These are phyloP conservation scores for Actenoides lindsayi DNA, from an alignment of 2,113 vertebrate species.

Conservation along the genomic window DNA sequence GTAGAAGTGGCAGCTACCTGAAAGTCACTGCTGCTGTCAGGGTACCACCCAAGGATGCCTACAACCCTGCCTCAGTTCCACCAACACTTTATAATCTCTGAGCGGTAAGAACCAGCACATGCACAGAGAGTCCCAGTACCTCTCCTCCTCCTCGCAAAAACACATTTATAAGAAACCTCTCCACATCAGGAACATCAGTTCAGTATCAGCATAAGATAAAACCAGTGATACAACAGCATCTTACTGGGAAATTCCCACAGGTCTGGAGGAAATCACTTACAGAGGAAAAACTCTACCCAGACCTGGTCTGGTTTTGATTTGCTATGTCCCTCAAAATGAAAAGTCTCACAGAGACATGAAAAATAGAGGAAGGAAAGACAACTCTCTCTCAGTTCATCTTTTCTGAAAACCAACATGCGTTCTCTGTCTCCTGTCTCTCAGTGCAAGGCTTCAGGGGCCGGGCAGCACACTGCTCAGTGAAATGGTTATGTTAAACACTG, in stretches of 20 bases:
- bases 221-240: not conserved
- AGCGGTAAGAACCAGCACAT: not conserved
- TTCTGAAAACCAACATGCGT: not conserved
- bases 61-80: not conserved
- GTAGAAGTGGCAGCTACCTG: not conserved
- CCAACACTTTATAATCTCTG: not conserved
- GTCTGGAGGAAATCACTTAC: not conserved
- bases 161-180: not conserved
- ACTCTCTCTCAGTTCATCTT: not conserved
- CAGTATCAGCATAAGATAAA: not conserved
- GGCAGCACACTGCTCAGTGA: not conserved
- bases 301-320: not conserved
- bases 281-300: not conserved
- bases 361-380: not conserved
- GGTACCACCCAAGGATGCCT: not conserved
- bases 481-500: not conserved
- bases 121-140: rapidly evolving
- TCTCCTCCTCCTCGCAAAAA: not conserved
- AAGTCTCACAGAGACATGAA: not conserved
- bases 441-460: not conserved
- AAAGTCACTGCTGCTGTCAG: not conserved
- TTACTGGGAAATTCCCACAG: not conserved
- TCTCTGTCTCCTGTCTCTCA: not conserved
- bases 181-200: not conserved
- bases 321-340: not conserved